phyloP scores from a whole-genome alignment of 1,140 invertebrate genomes.

The Cardiocondyla obscurior region DNA sequence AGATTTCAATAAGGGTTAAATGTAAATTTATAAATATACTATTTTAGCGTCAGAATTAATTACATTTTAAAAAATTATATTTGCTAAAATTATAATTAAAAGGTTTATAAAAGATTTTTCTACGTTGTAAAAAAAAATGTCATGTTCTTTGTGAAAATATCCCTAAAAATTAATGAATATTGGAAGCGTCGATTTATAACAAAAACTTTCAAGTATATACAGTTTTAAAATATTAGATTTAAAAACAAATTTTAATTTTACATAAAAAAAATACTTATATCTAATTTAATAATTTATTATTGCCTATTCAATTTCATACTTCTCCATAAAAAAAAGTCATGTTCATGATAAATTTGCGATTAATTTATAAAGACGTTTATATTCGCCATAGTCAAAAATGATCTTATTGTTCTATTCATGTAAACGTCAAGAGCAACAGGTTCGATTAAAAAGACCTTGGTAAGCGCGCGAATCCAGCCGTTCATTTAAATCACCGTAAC shows the following conservation, averaged over 20 bases:
- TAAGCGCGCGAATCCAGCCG: slow-evolving; percentile 61
- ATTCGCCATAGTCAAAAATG: not conserved
- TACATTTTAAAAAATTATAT: too few species aligned
- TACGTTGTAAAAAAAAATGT: too few species aligned
- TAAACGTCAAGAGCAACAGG: slow-evolving; percentile 31
- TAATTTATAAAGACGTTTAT: not conserved
- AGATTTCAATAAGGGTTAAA: too few species aligned
- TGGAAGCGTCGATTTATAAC: not conserved
- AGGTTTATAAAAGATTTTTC: too few species aligned
- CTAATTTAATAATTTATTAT: not conserved
- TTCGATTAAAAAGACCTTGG: slow-evolving; percentile 19
- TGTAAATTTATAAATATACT: too few species aligned
- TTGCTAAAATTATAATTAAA: too few species aligned
- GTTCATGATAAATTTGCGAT: not conserved
- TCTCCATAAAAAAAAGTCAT: not conserved
- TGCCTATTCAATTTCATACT: not conserved
- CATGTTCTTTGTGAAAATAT: too few species aligned
- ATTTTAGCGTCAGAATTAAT: too few species aligned
- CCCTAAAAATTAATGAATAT: too few species aligned
- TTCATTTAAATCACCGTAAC: slow-evolving; percentile 48
- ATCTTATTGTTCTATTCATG: not conserved
- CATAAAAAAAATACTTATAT: too few species aligned
- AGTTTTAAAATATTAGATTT: not conserved
- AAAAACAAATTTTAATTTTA: not conserved
- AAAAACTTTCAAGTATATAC: not conserved